These are phyloP conservation scores for Bos javanicus DNA, from an alignment of 2,113 vertebrate species.

Conservation along the genomic window DNA sequence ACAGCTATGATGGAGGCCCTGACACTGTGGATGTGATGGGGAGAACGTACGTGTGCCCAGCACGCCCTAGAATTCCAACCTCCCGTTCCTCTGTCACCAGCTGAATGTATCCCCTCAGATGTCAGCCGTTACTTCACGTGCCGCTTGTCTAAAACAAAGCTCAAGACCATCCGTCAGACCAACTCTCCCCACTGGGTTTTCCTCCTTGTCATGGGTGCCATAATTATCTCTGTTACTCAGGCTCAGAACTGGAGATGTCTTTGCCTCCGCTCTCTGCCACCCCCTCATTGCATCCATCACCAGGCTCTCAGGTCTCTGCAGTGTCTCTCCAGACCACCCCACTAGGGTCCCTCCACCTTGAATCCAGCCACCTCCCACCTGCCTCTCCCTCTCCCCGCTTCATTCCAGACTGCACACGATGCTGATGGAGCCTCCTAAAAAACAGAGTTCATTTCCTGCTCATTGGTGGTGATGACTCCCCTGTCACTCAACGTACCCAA, in stretches of 20 bases:
- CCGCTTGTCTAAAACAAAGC: not conserved
- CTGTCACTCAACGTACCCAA: not conserved
- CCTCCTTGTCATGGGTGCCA: not conserved
- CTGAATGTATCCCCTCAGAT: not conserved
- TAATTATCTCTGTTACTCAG: not conserved
- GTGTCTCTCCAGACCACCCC: not conserved
- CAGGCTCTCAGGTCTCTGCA: not conserved
- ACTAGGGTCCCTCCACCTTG: not conserved
- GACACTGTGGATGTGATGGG: not conserved
- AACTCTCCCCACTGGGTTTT: not conserved
- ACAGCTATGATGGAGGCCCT: not conserved
- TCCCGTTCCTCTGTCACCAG: not conserved
- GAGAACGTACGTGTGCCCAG: fast-evolving
- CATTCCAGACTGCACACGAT: not conserved
- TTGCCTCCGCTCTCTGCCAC: not conserved
- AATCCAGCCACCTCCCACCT: not conserved
- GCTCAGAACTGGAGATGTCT: not conserved
- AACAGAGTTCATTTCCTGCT: not conserved
- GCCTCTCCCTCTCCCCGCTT: not conserved
- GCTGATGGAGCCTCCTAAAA: fast-evolving
- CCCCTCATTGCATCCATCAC: not conserved
- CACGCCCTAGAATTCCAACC: not conserved
- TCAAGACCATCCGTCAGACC: not conserved
- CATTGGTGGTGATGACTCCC: not conserved
- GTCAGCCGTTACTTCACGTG: fast-evolving